phyloP scores from a whole-genome alignment of 1,140 invertebrate species.

The Phthorimaea operculella region DNA sequence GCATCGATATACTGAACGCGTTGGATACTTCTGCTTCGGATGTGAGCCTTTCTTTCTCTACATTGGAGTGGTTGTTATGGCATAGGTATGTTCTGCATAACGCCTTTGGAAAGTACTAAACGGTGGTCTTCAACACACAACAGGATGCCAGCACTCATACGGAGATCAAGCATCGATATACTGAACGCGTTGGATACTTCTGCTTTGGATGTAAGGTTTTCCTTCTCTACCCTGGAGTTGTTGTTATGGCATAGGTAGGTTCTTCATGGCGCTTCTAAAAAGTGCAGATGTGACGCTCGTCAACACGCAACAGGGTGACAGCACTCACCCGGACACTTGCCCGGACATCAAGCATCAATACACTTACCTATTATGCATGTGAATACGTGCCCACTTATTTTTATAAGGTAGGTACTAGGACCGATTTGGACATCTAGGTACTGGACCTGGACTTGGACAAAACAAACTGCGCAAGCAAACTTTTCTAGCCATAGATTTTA shows the following conservation, averaged over 20 bases:
- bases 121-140: constrained; percentile 69
- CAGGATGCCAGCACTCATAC: constrained; percentile 41
- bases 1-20: constrained; percentile 71
- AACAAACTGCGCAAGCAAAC: too few relatives aligned
- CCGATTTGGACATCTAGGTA: too few relatives aligned
- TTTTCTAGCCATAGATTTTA: too few relatives aligned
- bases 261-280: constrained; percentile 76
- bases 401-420: too few relatives aligned
- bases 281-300: constrained; percentile 74
- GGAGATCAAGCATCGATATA: constrained; percentile 70
- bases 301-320: constrained; percentile 60
- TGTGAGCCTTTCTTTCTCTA: constrained; percentile 24
- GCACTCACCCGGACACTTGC: constrained; percentile 39
- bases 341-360: constrained; percentile 69
- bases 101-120: constrained; percentile 74
- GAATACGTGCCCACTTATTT: too few relatives aligned
- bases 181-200: constrained; percentile 72
- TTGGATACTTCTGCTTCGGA: constrained; percentile 74
- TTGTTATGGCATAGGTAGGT: too few relatives aligned
- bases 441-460: too few relatives aligned
- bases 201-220: constrained; percentile 66
- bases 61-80: too few relatives aligned
- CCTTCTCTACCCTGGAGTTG: too few relatives aligned
- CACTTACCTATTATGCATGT: too few relatives aligned
- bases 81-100: constrained; percentile 81